phyloP scores from a whole-genome alignment of 2,113 vertebrate genomes.

The Setophaga petechia region DNA sequence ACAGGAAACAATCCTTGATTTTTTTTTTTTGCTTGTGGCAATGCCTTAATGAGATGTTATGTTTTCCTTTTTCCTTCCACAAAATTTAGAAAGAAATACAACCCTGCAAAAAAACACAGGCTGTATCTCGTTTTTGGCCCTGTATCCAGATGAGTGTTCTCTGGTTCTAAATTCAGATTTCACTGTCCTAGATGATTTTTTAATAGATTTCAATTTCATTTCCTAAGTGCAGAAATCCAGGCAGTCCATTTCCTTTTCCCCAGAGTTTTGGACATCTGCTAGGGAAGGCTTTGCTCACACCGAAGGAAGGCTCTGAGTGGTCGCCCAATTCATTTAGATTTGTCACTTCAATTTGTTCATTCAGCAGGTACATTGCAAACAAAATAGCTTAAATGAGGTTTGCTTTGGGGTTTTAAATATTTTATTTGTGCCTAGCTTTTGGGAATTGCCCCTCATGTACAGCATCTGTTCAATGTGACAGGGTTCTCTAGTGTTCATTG shows the following conservation, averaged over 20 bases:
- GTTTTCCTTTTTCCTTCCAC: neutral
- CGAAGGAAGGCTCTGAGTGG: slow-evolving; percentile 12
- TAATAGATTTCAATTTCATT: slow-evolving; percentile 38
- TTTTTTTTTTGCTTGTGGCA: neutral
- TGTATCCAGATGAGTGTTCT: neutral
- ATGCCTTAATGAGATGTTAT: neutral
- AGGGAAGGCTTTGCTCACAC: neutral
- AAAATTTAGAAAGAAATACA: neutral
- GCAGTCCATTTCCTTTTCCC: slow-evolving; percentile 48
- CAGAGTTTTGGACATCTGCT: slow-evolving; percentile 55
- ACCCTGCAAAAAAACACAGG: neutral
- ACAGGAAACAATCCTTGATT: neutral
- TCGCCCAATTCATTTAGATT: slow-evolving; percentile 55
- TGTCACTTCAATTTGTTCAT: slow-evolving; percentile 55
- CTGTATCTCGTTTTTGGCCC: neutral
- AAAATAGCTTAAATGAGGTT: slow-evolving; percentile 46
- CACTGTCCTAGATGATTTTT: slow-evolving; percentile 4
- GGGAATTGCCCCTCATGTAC: slow-evolving; percentile 29
- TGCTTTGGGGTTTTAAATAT: slow-evolving; percentile 52
- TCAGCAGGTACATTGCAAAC: slow-evolving; percentile 49
- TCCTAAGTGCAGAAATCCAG: slow-evolving; percentile 38
- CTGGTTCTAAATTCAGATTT: slow-evolving; percentile 37
- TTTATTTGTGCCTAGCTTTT: slow-evolving; percentile 53
- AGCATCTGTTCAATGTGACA: slow-evolving; percentile 17
- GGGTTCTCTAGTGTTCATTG: neutral